Base-by-base conservation (phyloP, 1,140 invertebrate species). In the Drosophila bocki region DNA sequence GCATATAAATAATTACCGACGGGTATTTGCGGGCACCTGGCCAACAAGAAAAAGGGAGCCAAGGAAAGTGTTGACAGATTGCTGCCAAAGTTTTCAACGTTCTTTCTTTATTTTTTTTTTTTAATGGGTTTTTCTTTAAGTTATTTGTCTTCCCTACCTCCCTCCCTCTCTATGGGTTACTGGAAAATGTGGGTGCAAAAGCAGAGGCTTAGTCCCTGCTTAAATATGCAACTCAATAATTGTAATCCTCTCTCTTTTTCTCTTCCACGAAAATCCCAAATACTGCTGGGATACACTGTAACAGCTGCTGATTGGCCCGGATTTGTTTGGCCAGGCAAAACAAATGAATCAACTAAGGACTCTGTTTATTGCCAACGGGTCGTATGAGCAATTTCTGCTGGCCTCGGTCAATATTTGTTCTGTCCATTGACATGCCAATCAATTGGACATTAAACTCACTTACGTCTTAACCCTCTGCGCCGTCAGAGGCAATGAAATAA, bases 41-140 rank as follows among this genome's bases (percentile, higher is more conserved):
- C 44, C 51, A 48, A 45, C 17, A 33, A 15, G 15, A n/a, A 32
- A 41, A 35, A 32, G 13, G 26, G 29, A 32, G 29, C 13, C 29
- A 22, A 32, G 3, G 45, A 78, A 87, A 83, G 83, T 86, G 83
- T 82, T 87, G 84, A 86, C 82, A 87, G 83, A 87, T 82, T 86
- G 80, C 83, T 86, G 82, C 83, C 83, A 86, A 83, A 82, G 85
- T 86, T 78, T 78, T 78, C 64, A 65, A 42, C 83, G 78, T 68
- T 82, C 71, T 13, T 12, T n/a, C 13, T 35, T 37, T 22, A 1
- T 45, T 19, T 45, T 11, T 47, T 22, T 22, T n/a, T 29, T 76
- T 78, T 76, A 82, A 86, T 87, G 83, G 64, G 62, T 54, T 87
- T 60, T 72, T 37, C 51, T 37, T 51, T 1, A 42, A 59, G 51